A percentile compares a stretch with the other conserved stretches of the same genome.
Evolutionary conservation across 2,113 vertebrate species (phyloP).

Genomic region (Taxidea taxus): DNA sequence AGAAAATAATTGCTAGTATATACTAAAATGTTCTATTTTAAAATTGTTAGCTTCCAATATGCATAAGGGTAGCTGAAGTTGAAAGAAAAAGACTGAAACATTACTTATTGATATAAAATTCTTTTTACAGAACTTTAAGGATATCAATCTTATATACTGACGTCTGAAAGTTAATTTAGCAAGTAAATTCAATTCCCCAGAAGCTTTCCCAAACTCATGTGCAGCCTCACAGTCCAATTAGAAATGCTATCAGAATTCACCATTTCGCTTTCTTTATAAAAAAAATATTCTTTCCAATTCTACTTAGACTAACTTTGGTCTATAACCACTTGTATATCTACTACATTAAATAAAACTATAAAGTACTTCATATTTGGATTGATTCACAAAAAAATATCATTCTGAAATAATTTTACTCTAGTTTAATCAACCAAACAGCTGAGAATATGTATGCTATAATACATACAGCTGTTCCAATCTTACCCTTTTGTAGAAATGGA

Average conservation of each 20-base stretch:
- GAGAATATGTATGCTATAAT: not conserved
- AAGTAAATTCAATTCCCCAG: conserved; percentile 5
- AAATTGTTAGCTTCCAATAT: not conserved
- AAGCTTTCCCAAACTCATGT: conserved; percentile 4
- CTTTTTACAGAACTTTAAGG: not conserved
- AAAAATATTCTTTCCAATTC: not conserved
- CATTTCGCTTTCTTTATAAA: conserved; percentile 28
- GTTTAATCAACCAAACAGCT: not conserved
- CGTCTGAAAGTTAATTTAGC: conserved; percentile 45
- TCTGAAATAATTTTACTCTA: not conserved
- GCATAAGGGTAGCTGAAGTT: not conserved
- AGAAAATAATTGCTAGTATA: not conserved
- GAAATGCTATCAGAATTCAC: conserved; percentile 8
- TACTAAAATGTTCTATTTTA: conserved; percentile 39
- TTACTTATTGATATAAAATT: conserved; percentile 14
- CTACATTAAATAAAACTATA: conserved; percentile 37
- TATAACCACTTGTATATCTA: not conserved
- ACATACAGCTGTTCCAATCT: not conserved
- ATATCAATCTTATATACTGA: not conserved
- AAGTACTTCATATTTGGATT: not conserved
- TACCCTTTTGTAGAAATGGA: not conserved
- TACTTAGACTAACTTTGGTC: not conserved
- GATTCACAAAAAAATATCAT: not conserved
- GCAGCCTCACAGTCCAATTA: not conserved
- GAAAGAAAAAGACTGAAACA: conserved; percentile 15